Evolutionary conservation across 2,888 invertebrate species (phyloP), one percentile per base, ranked within the genome.

Genomic region (Luperina testacea): DNA sequence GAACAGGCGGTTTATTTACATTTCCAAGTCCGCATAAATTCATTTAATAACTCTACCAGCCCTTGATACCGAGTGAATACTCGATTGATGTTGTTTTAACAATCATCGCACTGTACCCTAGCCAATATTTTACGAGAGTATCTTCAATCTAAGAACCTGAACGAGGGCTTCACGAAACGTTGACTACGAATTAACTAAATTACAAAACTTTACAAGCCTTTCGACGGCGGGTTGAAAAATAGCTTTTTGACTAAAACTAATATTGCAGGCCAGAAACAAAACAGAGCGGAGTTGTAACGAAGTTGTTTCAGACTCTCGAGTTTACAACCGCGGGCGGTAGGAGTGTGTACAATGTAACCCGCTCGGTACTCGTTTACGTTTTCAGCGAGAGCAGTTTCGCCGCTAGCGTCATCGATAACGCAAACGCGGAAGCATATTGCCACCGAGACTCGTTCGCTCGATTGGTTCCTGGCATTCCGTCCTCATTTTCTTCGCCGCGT

Each of bases 201-300:
- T 96, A 96, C 95, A 96, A 96, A 96, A 96, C 93, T 97, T 96
- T 93, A 91, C 93, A 94, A 95, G 95, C 94, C 93, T 95, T 95
- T 95, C 94, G 93, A 93, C 95, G 93, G 90, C 93, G 93, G 91
- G 91, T 94, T 96, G 95, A 96, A 96, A 96, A 96, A 96, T 96
- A 95, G 95, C 96, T 95, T 95, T 96, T 95, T 94, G 95, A 93
- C 96, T 94, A 95, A 96, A 97, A 96, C 97, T 96, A 97, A 97
- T 97, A 97, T 96, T 95, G 94, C 94, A 92, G 92, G 90, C 92
- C 92, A 92, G 94, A 95, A 96, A 96, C 95, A 95, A 95, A 96
- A 96, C 95, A 94, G 91, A 90, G 91, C 91, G 90, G 94, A 94
- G 95, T 95, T 95, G 96, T 95, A 96, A 96, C 95, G 94, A 96